Conservation (phyloP, 2,797 vertebrate species). For the Silurus aristotelis region DNA sequence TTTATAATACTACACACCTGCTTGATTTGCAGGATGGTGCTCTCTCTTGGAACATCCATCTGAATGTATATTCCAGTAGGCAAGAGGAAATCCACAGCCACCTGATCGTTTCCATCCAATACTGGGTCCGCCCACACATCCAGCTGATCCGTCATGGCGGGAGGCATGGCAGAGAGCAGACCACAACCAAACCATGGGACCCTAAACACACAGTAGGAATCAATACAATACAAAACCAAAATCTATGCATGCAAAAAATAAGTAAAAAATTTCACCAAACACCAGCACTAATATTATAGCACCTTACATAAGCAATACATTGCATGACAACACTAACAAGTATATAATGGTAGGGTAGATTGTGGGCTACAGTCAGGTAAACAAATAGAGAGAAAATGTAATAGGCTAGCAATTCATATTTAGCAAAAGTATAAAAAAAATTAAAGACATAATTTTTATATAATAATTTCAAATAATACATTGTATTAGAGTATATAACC, state of each 20-base stretch:
- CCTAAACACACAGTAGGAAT: constrained; percentile 64
- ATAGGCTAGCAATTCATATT: neutral
- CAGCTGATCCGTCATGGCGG: constrained; percentile 95
- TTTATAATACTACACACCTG: constrained; percentile 72
- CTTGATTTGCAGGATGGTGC: constrained; percentile 95
- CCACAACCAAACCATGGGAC: constrained; percentile 87
- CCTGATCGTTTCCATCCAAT: constrained; percentile 81
- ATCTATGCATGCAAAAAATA: neutral
- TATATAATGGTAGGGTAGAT: neutral
- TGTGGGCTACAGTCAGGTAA: neutral
- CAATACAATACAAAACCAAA: neutral
- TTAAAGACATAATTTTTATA: neutral
- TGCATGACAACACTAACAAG: neutral
- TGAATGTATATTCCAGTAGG: constrained; percentile 98
- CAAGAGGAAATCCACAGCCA: constrained; percentile 93
- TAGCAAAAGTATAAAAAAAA: neutral
- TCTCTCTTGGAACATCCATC: constrained; percentile 92
- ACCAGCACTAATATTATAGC: neutral
- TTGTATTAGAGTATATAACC: neutral
- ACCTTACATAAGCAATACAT: neutral
- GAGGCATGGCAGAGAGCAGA: constrained; percentile 89
- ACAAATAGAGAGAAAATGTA: neutral
- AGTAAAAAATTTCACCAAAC: neutral
- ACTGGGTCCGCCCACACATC: constrained; percentile 94
- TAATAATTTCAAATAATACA: neutral